A percentile compares a stretch with the other conserved stretches of the same genome.
These are phyloP conservation scores for Gymnosoma rotundatum DNA, from an alignment of 2,888 invertebrate species.

Conservation along the genomic window DNA sequence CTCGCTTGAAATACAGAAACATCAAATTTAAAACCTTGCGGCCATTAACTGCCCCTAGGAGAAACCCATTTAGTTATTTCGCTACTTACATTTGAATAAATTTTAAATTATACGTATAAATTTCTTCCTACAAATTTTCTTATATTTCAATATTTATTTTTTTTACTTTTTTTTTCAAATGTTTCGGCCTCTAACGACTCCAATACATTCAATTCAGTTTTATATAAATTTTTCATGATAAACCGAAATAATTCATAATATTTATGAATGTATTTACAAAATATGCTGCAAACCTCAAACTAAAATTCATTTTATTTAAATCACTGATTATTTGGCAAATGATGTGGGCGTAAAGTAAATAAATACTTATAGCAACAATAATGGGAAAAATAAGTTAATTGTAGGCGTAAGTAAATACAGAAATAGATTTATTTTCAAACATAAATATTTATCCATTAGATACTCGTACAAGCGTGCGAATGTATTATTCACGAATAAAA, in stretches of 20 bases:
- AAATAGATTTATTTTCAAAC: slow-evolving; percentile 11
- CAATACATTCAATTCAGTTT: too few species aligned
- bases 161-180: too few species aligned
- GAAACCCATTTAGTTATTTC: too few species aligned
- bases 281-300: background rate
- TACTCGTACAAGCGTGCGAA: background rate
- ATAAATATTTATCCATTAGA: slow-evolving; percentile 10
- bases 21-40: too few species aligned
- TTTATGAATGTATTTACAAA: background rate
- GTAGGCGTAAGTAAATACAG: slow-evolving; percentile 46
- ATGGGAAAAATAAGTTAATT: slow-evolving; percentile 17
- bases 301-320: background rate
- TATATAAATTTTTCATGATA: too few species aligned
- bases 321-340: slow-evolving; percentile 16
- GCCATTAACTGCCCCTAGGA: too few species aligned
- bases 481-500: background rate
- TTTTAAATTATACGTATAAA: too few species aligned
- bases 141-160: too few species aligned
- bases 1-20: too few species aligned
- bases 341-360: slow-evolving; percentile 17
- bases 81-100: too few species aligned
- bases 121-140: too few species aligned
- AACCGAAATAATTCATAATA: background rate
- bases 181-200: too few species aligned
- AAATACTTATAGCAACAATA: background rate